A percentile compares a stretch with the other conserved stretches of the same genome.
Conservation (phyloP, 2,888 invertebrate species). For the Drosophila atroscutellata region DNA sequence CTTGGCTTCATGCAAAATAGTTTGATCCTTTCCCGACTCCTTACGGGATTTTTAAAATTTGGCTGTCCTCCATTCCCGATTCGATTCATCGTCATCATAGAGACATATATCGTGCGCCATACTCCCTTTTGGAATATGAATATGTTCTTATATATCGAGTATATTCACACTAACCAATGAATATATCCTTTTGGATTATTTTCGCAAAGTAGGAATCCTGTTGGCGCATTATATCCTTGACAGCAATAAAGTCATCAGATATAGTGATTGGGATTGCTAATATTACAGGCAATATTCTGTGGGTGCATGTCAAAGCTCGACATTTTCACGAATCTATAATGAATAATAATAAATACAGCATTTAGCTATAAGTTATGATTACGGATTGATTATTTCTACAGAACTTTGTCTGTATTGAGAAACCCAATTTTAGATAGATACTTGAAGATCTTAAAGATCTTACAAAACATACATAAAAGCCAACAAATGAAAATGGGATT, state of each 20-base stretch:
- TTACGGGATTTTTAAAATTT: not conserved
- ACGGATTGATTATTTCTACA: not conserved
- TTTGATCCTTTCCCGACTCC: not conserved
- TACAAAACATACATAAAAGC: not conserved
- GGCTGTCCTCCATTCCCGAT: not conserved
- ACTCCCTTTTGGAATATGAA: conserved; percentile 52
- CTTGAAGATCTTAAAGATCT: not conserved
- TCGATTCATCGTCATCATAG: conserved; percentile 40
- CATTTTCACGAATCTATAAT: conserved; percentile 23
- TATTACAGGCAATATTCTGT: not conserved
- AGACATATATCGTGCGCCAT: conserved; percentile 48
- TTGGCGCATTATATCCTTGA: conserved; percentile 33
- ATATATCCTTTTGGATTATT: conserved; percentile 8
- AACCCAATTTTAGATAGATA: not conserved
- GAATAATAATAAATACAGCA: not conserved
- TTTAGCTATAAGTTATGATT: not conserved
- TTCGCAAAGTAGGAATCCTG: conserved; percentile 14
- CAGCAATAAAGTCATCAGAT: conserved; percentile 33
- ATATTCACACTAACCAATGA: conserved; percentile 33
- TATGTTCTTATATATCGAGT: not conserved
- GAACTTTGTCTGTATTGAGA: not conserved
- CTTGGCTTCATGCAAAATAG: not conserved
- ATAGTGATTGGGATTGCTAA: not conserved
- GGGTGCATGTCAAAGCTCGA: conserved; percentile 40
- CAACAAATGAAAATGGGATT: not conserved